A percentile compares a stretch with the other conserved stretches of the same genome.
Evolutionary conservation across 2,888 invertebrate species (phyloP).

Genomic region (Tanypteryx hageni): DNA sequence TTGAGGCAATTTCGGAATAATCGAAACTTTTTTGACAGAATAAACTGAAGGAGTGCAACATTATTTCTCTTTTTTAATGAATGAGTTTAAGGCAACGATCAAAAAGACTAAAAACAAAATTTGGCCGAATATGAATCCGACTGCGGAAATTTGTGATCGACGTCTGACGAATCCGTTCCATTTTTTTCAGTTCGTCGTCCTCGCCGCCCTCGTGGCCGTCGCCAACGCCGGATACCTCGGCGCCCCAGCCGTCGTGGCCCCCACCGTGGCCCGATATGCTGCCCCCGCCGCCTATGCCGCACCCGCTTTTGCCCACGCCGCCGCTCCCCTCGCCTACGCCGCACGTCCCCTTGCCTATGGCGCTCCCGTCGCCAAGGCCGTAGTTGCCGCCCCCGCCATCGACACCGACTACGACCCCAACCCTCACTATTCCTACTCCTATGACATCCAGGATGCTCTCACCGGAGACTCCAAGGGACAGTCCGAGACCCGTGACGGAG

Average conservation of each 20-base stretch:
- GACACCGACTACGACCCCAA: constrained; percentile 76
- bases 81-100: no score
- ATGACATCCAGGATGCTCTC: constrained; percentile 77
- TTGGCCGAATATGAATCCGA: no score
- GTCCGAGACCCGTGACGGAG: constrained; percentile 77
- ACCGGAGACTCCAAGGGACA: constrained; percentile 79
- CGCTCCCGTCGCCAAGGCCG: constrained; percentile 65
- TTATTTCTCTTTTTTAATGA: no score
- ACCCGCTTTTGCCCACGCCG: neutral
- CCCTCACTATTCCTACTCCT: constrained; percentile 78
- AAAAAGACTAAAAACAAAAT: no score
- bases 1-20: no score
- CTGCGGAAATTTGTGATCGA: no score
- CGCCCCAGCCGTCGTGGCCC: constrained; percentile 23
- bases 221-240: constrained; percentile 66
- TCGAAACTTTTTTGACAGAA: no score
- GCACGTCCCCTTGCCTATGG: constrained; percentile 67
- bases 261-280: neutral
- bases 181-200: constrained; percentile 39
- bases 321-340: constrained; percentile 65
- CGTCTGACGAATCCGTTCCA: neutral
- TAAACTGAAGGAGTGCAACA: no score
- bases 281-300: neutral
- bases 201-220: constrained; percentile 66
- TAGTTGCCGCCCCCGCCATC: constrained; percentile 68